Conservation (phyloP, 1,140 invertebrate genomes). For the Temnothorax curvispinosus region DNA sequence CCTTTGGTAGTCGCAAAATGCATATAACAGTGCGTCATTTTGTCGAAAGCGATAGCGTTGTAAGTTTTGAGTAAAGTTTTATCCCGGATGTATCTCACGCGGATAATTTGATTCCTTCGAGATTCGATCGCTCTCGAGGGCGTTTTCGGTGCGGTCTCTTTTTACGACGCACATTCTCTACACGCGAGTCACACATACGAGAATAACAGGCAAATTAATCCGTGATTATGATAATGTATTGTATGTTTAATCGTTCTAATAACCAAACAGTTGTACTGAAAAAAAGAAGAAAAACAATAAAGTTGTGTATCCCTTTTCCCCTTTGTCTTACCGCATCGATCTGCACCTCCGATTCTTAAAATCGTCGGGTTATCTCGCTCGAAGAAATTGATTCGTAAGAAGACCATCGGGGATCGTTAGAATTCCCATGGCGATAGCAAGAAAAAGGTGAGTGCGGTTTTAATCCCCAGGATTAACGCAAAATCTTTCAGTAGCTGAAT, state of each 20-base stretch:
- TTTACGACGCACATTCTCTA: constrained; percentile 23
- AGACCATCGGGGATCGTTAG: not conserved
- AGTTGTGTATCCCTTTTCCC: constrained; percentile 49
- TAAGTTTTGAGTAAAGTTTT: not conserved
- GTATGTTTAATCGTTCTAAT: constrained; percentile 55
- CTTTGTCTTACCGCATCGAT: constrained; percentile 15
- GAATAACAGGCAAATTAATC: constrained; percentile 5
- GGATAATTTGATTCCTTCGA: constrained; percentile 48
- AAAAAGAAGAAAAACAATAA: constrained; percentile 42
- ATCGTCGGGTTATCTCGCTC: not conserved
- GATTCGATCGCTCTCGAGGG: not conserved
- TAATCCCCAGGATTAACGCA: not conserved
- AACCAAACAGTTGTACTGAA: constrained; percentile 5
- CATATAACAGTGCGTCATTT: not conserved
- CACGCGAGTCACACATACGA: not conserved
- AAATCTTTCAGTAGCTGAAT: not conserved
- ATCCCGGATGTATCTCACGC: constrained; percentile 42
- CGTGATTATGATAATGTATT: constrained; percentile 3
- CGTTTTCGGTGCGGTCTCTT: constrained; percentile 14
- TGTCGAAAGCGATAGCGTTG: not conserved
- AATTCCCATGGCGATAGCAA: not conserved
- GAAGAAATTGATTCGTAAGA: not conserved
- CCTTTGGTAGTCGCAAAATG: not conserved
- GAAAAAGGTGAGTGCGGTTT: not conserved
- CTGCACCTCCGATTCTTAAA: not conserved